phyloP scores from a whole-genome alignment of 2,797 vertebrate species.

The Sarcophilus harrisii region DNA sequence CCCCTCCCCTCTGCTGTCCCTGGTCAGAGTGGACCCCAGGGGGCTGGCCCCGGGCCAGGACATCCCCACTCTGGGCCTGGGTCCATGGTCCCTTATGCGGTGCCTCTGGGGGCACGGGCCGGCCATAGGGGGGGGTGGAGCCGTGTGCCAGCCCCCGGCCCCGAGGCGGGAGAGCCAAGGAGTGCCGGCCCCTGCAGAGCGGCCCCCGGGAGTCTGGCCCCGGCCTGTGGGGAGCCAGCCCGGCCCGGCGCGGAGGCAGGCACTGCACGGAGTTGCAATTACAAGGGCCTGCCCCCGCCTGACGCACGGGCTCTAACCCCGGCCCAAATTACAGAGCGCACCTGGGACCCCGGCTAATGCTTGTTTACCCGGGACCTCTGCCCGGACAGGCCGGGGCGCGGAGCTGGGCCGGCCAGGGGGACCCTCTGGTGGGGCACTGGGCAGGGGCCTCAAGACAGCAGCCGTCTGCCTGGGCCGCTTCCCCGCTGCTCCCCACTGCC shows the following conservation, averaged over 20 bases:
- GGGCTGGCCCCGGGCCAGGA: rapidly evolving
- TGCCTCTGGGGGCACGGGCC: too few relatives aligned
- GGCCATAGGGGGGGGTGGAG: too few relatives aligned
- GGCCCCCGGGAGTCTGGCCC: neutral
- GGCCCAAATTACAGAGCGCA: neutral
- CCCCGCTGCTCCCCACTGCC: too few relatives aligned
- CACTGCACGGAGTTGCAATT: neutral
- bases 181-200: neutral
- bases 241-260: neutral
- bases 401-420: neutral
- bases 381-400: neutral
- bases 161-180: neutral
- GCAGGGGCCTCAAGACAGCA: too few relatives aligned
- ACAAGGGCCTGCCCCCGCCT: slow-evolving; percentile 51
- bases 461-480: too few relatives aligned
- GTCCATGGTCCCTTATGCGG: neutral
- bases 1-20: neutral
- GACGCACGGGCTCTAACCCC: slow-evolving; percentile 50
- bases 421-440: too few relatives aligned
- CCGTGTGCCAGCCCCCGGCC: neutral
- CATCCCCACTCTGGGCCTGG: neutral
- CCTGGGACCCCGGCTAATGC: neutral
- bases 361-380: slow-evolving; percentile 15
- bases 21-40: neutral
- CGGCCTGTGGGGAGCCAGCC: neutral